Conservation (phyloP, 1,140 invertebrate species). For the Temnothorax longispinosus region DNA sequence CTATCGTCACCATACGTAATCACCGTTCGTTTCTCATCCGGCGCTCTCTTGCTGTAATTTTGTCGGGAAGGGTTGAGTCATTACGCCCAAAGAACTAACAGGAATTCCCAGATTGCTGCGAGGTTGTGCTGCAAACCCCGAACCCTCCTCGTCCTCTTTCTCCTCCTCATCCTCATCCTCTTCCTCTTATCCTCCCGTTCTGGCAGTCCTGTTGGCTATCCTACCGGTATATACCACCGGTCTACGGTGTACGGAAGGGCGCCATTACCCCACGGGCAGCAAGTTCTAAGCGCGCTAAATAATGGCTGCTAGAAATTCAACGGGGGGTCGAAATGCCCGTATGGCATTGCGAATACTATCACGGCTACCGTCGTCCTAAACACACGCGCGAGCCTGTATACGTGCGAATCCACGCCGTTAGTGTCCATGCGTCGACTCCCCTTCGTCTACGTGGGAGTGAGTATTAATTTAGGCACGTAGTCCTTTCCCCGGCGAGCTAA, state of each 20-base stretch:
- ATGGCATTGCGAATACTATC: conserved; percentile 70
- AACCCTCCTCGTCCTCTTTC: conserved; percentile 42
- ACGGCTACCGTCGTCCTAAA: conserved; percentile 38
- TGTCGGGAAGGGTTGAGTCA: conserved; percentile 71
- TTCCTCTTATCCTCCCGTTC: conserved; percentile 13
- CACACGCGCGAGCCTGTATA: conserved; percentile 29
- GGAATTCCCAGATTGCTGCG: conserved; percentile 75
- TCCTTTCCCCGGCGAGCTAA: conserved; percentile 81
- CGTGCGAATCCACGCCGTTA: conserved; percentile 29
- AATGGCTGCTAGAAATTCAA: conserved; percentile 83
- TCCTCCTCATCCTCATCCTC: conserved; percentile 56
- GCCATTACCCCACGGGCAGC: conserved; percentile 75
- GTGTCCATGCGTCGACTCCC: conserved; percentile 48
- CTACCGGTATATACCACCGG: conserved; percentile 30
- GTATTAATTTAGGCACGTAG: conserved; percentile 83
- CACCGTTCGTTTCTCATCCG: conserved; percentile 56
- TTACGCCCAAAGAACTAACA: conserved; percentile 76
- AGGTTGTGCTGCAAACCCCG: conserved; percentile 54
- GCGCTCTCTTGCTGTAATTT: conserved; percentile 67
- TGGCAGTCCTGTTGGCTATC: conserved; percentile 53
- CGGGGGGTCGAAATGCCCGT: conserved; percentile 75
- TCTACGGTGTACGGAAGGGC: conserved; percentile 62
- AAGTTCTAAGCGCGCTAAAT: conserved; percentile 84
- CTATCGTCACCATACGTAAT: conserved; percentile 43
- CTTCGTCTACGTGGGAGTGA: conserved; percentile 65